phyloP scores from a whole-genome alignment of 2,113 vertebrate genomes.

The Abramis brama region DNA sequence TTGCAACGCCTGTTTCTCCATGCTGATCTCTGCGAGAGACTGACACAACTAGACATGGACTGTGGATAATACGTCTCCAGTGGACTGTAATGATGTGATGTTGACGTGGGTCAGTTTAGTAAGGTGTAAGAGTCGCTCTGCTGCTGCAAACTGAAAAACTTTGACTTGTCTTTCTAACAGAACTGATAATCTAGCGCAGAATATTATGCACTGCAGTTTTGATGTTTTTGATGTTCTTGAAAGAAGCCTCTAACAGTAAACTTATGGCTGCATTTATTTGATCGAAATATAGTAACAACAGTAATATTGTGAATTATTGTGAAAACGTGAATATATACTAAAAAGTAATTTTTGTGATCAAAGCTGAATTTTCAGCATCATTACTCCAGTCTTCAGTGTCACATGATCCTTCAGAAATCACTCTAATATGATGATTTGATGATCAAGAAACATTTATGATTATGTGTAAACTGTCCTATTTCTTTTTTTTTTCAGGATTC shows the following conservation, averaged over 20 bases:
- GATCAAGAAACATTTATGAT: too few species aligned
- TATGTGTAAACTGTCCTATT: too few species aligned
- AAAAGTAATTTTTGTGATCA: too few species aligned
- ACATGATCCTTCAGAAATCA: too few species aligned
- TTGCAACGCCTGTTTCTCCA: neutral
- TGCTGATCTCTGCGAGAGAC: neutral
- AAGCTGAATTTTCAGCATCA: too few species aligned
- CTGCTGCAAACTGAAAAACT: too few species aligned
- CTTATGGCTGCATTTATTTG: neutral
- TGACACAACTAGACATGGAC: neutral
- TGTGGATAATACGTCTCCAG: neutral
- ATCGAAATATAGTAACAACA: neutral
- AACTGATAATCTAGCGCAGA: neutral
- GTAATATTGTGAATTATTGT: too few species aligned
- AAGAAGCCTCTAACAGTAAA: neutral
- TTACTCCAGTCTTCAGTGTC: too few species aligned
- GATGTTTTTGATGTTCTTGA: neutral
- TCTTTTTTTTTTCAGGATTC: too few species aligned
- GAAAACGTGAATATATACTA: too few species aligned
- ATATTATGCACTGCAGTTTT: too few species aligned
- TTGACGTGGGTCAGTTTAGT: neutral
- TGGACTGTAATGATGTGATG: neutral
- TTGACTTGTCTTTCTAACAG: neutral
- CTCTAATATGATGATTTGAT: too few species aligned
- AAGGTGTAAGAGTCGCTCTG: neutral